Base-by-base conservation (phyloP, 1,140 invertebrate genomes). In the Battus philenor region DNA sequence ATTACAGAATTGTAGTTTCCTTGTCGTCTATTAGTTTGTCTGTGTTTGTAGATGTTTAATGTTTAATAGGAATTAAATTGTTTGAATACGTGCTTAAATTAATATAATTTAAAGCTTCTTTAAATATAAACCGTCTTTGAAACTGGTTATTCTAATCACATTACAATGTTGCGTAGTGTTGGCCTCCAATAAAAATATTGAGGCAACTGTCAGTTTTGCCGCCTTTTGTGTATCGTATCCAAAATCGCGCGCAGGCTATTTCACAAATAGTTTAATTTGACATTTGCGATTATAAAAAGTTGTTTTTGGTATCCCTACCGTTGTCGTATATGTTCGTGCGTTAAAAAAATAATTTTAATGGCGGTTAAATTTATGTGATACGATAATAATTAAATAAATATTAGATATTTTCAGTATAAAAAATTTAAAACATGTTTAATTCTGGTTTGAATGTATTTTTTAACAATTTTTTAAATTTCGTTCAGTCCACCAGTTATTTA, bases 401-500 rank as follows among this genome's bases (percentile, higher is more conserved):
- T 24, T n/a, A n/a, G n/a, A n/a, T 24, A n/a, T 24, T 24, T 24
- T 7, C 5, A 24, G n/a, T 24, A 7, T 24, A 24, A 24, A 7
- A 7, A 7, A 24, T 24, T 24, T 24, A 24, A 7, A 1, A 24
- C n/a, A 24, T 24, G n/a, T 7, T 24, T 24, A 7, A 5, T 1
- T 2, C 22, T 7, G n/a, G 38, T 56, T 49, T 63, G 13, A 60
- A 58, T 43, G 46, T 52, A n/a, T 33, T 57, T 4, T 49, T 49
- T 5, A 66, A 59, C 22, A 59, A 53, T 26, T 50, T 63, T 6
- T 41, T 66, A 4, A 43, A 41, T 6, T 55, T 56, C 7, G 41
- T 78, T 6, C 66, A 69, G 22, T 46, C 39, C 4, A 48, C 38
- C 2, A 52, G 56, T 3, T 61, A 61, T 16, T 47, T 45, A 5